A percentile compares a stretch with the other conserved stretches of the same genome.
phyloP scores from a whole-genome alignment of 2,888 invertebrate genomes.

The Leucophenga maculata region DNA sequence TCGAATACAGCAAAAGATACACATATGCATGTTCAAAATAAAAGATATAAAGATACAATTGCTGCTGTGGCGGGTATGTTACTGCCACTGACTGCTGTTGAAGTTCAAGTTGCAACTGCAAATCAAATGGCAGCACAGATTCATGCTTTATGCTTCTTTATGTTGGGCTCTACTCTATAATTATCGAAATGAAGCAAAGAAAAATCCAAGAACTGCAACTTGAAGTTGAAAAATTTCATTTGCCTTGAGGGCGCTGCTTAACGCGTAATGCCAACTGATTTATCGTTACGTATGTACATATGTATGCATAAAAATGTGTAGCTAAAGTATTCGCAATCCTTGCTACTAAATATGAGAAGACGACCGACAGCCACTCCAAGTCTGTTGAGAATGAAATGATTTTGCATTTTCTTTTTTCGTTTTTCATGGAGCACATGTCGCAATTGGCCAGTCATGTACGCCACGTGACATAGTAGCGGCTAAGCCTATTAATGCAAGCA shows the following conservation, averaged over 20 bases:
- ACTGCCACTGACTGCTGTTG: slow-evolving; percentile 28
- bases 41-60: too few species aligned
- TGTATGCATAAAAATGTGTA: too few species aligned
- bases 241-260: slow-evolving; percentile 4
- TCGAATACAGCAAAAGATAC: not conserved
- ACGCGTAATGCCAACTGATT: slow-evolving; percentile 21
- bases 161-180: slow-evolving; percentile 8
- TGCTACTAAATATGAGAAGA: too few species aligned
- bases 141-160: not conserved
- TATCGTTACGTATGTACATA: not conserved
- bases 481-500: too few species aligned
- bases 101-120: slow-evolving; percentile 29
- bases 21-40: not conserved
- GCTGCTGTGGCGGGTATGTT: not conserved
- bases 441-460: too few species aligned
- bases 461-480: too few species aligned
- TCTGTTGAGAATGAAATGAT: too few species aligned
- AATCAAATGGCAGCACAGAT: slow-evolving; percentile 16
- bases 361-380: too few species aligned
- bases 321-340: too few species aligned
- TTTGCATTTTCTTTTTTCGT: too few species aligned
- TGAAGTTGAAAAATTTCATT: slow-evolving; percentile 18
- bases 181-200: slow-evolving; percentile 12
- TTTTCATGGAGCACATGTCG: too few species aligned
- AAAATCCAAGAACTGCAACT: slow-evolving; percentile 4